These are phyloP conservation scores for Zophobas morio DNA, from an alignment of 1,140 invertebrate genomes.

Conservation along the genomic window DNA sequence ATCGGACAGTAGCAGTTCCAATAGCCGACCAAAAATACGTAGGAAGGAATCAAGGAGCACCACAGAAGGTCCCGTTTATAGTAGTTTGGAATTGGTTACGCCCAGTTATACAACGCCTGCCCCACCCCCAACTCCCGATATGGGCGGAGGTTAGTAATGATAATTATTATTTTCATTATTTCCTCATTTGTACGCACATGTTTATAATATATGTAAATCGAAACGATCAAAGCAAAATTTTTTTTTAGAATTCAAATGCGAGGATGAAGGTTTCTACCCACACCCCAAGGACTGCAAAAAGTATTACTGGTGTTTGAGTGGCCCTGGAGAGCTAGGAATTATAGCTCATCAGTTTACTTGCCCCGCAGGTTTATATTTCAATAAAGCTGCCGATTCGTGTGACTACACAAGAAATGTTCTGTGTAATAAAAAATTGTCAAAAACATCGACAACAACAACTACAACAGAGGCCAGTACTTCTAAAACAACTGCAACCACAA, in stretches of 20 bases:
- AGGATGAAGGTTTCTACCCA: conserved; percentile 94
- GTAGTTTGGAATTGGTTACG: conserved; percentile 67
- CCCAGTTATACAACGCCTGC: conserved; percentile 79
- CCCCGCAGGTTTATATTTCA: conserved; percentile 91
- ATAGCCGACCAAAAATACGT: conserved; percentile 41
- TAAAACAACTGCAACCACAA: conserved; percentile 59
- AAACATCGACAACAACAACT: conserved; percentile 69
- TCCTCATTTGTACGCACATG: conserved; percentile 31
- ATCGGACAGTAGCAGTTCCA: conserved; percentile 27
- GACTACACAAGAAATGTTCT: conserved; percentile 91
- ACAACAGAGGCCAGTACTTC: conserved; percentile 67
- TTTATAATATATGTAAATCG: conserved; percentile 33
- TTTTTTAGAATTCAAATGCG: conserved; percentile 87
- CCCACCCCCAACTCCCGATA: conserved; percentile 91
- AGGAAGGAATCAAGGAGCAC: conserved; percentile 47
- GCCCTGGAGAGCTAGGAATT: conserved; percentile 89
- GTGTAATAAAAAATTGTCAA: conserved; percentile 75
- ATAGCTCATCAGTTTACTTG: conserved; percentile 95
- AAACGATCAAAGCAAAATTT: conserved; percentile 32
- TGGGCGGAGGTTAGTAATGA: conserved; percentile 78
- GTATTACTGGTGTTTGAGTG: conserved; percentile 95
- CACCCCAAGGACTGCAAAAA: conserved; percentile 95
- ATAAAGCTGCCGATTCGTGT: conserved; percentile 92
- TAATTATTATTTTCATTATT: conserved; percentile 10
- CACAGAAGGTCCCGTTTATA: conserved; percentile 58